Conservation (phyloP, 1,140 invertebrate genomes). For the Octopus sinensis region DNA sequence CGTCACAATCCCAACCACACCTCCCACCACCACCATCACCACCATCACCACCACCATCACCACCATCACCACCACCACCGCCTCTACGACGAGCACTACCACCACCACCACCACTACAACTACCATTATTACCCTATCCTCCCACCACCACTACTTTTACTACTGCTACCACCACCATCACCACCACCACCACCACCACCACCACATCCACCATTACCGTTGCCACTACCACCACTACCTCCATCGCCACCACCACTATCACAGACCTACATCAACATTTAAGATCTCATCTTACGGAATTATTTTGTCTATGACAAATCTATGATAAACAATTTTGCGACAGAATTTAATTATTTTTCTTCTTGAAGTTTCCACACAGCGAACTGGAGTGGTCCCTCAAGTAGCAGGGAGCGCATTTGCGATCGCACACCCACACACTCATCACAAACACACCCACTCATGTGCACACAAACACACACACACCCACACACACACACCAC, state of each 20-base stretch:
- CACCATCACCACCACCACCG: background rate
- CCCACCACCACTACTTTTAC: background rate
- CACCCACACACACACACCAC: too few species aligned
- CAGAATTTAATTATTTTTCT: too few species aligned
- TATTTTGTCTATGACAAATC: background rate
- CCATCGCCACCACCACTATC: background rate
- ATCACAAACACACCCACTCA: too few species aligned
- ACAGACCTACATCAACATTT: background rate
- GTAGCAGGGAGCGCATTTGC: too few species aligned
- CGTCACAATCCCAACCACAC: too few species aligned
- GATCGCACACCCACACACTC: too few species aligned
- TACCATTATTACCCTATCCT: background rate
- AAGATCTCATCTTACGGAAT: background rate
- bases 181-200: conserved; percentile 7
- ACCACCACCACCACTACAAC: background rate
- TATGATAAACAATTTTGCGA: background rate
- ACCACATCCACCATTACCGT: conserved; percentile 6
- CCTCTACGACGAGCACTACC: background rate
- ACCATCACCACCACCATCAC: too few species aligned
- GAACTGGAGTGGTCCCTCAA: too few species aligned
- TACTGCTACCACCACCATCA: background rate
- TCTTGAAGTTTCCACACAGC: too few species aligned
- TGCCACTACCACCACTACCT: background rate
- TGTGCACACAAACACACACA: too few species aligned
- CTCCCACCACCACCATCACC: too few species aligned